Conservation (phyloP, 2,888 invertebrate genomes). For the Phania funesta region DNA sequence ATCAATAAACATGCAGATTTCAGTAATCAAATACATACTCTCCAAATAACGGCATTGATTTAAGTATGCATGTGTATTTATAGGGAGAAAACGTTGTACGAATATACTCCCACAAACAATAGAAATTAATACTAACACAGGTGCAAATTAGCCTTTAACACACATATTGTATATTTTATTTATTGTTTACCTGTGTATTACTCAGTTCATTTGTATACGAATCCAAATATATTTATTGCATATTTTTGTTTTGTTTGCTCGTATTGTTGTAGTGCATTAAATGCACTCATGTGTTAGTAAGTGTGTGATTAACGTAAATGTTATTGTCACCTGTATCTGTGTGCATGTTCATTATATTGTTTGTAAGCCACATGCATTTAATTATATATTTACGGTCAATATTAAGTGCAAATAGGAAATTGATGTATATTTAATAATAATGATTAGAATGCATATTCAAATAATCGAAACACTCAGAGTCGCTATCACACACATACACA, state of each 20-base stretch:
- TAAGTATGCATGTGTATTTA: background rate
- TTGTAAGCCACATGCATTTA: constrained; percentile 64
- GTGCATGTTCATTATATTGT: constrained; percentile 32
- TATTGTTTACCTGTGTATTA: background rate
- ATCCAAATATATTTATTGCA: background rate
- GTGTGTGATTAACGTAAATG: constrained; percentile 19
- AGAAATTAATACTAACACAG: constrained; percentile 34
- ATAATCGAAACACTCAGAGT: background rate
- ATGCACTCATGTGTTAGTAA: background rate
- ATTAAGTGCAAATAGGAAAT: constrained; percentile 35
- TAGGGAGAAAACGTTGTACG: background rate
- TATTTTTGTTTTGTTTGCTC: constrained; percentile 17
- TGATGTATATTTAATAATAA: constrained; percentile 48
- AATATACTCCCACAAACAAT: constrained; percentile 14
- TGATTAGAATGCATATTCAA: constrained; percentile 27
- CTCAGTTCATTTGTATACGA: background rate
- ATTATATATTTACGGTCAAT: constrained; percentile 54
- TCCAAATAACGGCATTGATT: background rate
- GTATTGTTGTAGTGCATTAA: background rate
- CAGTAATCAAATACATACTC: constrained; percentile 19
- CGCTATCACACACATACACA: background rate
- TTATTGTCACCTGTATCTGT: background rate
- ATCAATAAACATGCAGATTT: constrained; percentile 56
- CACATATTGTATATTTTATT: background rate
- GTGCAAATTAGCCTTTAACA: constrained; percentile 57